Evolutionary conservation across 1,140 invertebrate species (phyloP), one percentile per base, ranked within the genome.

Genomic region (Nylanderia fulva): DNA sequence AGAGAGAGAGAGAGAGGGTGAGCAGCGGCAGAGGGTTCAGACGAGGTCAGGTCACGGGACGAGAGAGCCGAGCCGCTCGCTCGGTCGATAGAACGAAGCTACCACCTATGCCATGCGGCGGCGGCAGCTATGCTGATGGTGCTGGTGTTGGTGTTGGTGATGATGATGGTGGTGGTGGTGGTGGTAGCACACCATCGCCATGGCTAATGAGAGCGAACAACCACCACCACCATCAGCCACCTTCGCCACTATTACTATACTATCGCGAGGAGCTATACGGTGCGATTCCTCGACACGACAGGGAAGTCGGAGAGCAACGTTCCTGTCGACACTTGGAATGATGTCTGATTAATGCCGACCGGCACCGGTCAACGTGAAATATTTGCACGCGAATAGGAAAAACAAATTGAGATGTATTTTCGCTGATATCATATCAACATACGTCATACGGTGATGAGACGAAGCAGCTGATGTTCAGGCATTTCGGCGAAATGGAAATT

Each of bases 1-100:
- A 74, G 24, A 11, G 33, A 82, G 60, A 56, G 21, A 64, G 74
- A 71, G 64, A 58, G 6, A 8, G 42, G 8, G 21, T 11, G 13
- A 77, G 91, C 90, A 90, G 91, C 88, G 87, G 91, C 87, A 88
- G 90, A 92, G 89, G 89, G 94, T 94, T 94, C 94, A 94, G 94
- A 91, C 90, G 93, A 94, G 94, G 94, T 94, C 94, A 94, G 94
- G 94, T 94, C 94, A 94, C 93, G 93, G 93, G 92, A 93, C 91
- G 91, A 91, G 86, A 77, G 75, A 72, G 64, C 45, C 82, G 77
- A 69, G 63, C 33, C 63, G 48, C 18, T 45, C 77, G 77, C 21
- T 63, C 92, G 93, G 93, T 94, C 92, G 93, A 93, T 93, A 93
- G 90, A 92, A 92, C 91, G 88, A 75, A 87, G 69, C 85, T 76